Evolutionary conservation across 2,113 vertebrate genomes (phyloP).

Genomic region (Archocentrus centrarchus): DNA sequence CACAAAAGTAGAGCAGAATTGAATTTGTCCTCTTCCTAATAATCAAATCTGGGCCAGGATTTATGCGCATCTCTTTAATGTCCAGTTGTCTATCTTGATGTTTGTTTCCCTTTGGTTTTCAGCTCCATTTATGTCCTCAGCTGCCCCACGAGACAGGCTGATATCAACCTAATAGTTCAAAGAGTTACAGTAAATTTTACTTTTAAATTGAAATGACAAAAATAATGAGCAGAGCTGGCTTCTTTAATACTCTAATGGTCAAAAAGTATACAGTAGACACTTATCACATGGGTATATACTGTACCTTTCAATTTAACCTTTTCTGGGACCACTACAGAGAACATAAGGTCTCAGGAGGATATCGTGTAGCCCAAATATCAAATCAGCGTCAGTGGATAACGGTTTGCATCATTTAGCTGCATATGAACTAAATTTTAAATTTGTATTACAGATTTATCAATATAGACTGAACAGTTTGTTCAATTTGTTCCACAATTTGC

Average conservation of each 20-base stretch:
- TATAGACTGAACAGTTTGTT: neutral
- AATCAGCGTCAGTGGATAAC: neutral
- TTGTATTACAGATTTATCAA: neutral
- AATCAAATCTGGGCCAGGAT: conserved; percentile 63
- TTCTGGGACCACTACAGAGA: too few relatives aligned
- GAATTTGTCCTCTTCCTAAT: conserved; percentile 40
- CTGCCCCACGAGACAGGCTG: neutral
- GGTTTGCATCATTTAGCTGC: too few relatives aligned
- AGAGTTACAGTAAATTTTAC: conserved; percentile 1
- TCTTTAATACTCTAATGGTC: neutral
- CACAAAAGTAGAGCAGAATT: conserved; percentile 23
- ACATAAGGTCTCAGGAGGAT: too few relatives aligned
- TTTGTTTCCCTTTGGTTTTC: conserved; percentile 33
- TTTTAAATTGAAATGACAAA: conserved; percentile 23
- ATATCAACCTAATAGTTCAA: neutral
- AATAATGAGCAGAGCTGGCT: neutral
- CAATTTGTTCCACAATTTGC: too few relatives aligned
- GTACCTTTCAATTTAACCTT: too few relatives aligned
- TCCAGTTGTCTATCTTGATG: conserved; percentile 40
- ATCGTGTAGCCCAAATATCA: neutral
- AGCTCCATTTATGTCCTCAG: conserved; percentile 13
- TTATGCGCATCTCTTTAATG: conserved; percentile 44
- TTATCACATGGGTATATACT: neutral
- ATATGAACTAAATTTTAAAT: neutral
- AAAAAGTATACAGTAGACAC: neutral